phyloP scores from a whole-genome alignment of 2,888 invertebrate genomes.

The Agrypnus murinus region DNA sequence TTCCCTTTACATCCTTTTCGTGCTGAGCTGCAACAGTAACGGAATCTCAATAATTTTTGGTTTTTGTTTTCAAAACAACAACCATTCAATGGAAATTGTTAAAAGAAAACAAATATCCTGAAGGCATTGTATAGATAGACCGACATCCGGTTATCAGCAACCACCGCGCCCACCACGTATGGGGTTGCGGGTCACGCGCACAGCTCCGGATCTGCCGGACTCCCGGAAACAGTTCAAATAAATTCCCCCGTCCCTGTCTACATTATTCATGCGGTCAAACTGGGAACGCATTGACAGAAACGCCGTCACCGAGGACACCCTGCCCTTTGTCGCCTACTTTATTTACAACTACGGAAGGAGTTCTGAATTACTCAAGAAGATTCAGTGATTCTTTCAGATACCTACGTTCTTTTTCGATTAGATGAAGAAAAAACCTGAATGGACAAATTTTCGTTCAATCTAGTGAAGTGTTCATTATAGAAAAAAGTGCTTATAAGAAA shows the following conservation, averaged over 20 bases:
- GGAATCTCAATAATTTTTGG: too few relatives aligned
- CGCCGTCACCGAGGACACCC: slow-evolving; percentile 34
- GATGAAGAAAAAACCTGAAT: slow-evolving; percentile 1
- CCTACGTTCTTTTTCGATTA: slow-evolving; percentile 6
- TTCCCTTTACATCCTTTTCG: too few relatives aligned
- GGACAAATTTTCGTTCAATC: not conserved
- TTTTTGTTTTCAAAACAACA: slow-evolving; percentile 12
- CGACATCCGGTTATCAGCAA: slow-evolving; percentile 39
- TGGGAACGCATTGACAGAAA: slow-evolving; percentile 46
- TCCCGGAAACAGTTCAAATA: slow-evolving; percentile 49
- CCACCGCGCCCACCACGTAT: slow-evolving; percentile 23
- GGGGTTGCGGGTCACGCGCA: slow-evolving; percentile 41
- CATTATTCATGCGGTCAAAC: slow-evolving; percentile 52
- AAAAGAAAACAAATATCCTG: slow-evolving; percentile 29
- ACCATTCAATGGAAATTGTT: not conserved
- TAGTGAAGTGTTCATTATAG: too few relatives aligned
- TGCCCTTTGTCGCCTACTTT: slow-evolving; percentile 38
- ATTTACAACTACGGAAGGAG: slow-evolving; percentile 44
- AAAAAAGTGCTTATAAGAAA: too few relatives aligned
- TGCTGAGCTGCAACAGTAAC: too few relatives aligned
- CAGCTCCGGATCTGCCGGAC: slow-evolving; percentile 44
- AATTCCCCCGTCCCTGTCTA: slow-evolving; percentile 45
- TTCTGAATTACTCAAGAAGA: slow-evolving; percentile 34
- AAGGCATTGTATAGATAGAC: slow-evolving; percentile 21
- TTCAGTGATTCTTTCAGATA: slow-evolving; percentile 17